Base-by-base conservation (phyloP, 1,140 invertebrate species). In the Pseudomyrmex concolor region DNA sequence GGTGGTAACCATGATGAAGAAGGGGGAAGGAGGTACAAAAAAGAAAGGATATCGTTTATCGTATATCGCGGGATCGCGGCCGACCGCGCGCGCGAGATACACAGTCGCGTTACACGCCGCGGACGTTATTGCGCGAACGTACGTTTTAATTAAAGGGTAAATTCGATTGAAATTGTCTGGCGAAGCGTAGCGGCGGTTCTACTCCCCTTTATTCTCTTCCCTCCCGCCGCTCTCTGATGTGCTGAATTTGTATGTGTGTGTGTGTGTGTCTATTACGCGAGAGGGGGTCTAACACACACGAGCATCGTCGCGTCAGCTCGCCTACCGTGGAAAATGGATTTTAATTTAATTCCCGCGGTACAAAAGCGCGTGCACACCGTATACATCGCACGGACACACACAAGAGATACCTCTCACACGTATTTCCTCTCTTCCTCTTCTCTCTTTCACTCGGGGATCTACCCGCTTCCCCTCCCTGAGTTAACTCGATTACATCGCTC, bases 121-220 rank as follows among this genome's bases (percentile, higher is more conserved):
- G 62, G 19, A 50, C 54, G 48, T 34, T 34, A 34, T 34, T 7
- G 34, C 34, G 76, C 76, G 64, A 78, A 78, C 66, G 54, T 80
- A 70, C 67, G 60, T 71, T 84, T 85, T 85, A 83, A 83, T 85
- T 83, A 83, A 85, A 68, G 63, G 62, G 54, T 43, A 73, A 85
- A 85, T 85, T 85, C 80, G 84, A 85, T 85, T 74, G 84, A 68
- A 83, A 85, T 85, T 67, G 78, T 85, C 80, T 68, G 77, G 54
- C 70, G 84, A 83, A 74, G 84, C 80, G 64, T 85, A 50, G 50
- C 76, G 48, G 57, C 13, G 9, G 48, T 12, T 72, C 54, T 48
- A 34, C 13, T 64, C 51, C 10, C 15, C 19, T 34, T 34, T 22
- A 9, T 62, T 19, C n/a, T 57, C 7, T 22, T 15, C 19, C 25